Base-by-base conservation (phyloP, 64 coral and sea anemone genomes). In the Dendrophyllia cribrosa region DNA sequence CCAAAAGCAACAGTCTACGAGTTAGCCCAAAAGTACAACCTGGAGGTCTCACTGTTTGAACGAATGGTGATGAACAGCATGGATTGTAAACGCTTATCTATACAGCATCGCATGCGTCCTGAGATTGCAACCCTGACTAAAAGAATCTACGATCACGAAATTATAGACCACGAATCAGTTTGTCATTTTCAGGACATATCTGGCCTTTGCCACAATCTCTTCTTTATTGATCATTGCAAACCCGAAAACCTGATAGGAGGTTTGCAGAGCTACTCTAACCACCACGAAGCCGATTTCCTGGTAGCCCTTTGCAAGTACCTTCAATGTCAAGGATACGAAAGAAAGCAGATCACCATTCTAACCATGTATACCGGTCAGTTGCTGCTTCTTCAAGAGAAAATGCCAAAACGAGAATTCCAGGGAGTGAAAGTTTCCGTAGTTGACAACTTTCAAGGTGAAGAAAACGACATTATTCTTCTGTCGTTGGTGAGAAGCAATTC, bases 381-480 rank as follows among this genome's bases (percentile, higher is more conserved):
- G 60, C 61, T 98, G 6, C 73, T 80, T 53, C 89, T 98, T 55
- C 91, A 98, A 78, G 79, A 84, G 19, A 85, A 85, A 53, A 91
- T 98, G 86, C 89, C 96, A 26, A 64, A 70, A 45, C 68, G 85
- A 9, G 56, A 79, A 45, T 96, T 92, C 58, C 63, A 77, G 9
- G 96, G 85, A 23, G 46, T 98, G 11, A 90, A 79, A 73, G 78
- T 98, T 14, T 88, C 84, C 13, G 86, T 90, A 25, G 91, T 97
- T 9, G 91, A 97, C 76, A 91, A 93, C 61, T 97, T 94, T 23
- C 95, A 97, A 87, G 95, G 95, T 47, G 91, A 97, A 76, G 95
- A 97, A 72, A 97, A 94, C 10, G 87, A 97, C 43, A 90, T 97
- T 56, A 97, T 97, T 74, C 87, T 97, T 69, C 85, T 97, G 58